Base-by-base conservation (phyloP, 2,888 invertebrate species). In the Creontiades dilutus region DNA sequence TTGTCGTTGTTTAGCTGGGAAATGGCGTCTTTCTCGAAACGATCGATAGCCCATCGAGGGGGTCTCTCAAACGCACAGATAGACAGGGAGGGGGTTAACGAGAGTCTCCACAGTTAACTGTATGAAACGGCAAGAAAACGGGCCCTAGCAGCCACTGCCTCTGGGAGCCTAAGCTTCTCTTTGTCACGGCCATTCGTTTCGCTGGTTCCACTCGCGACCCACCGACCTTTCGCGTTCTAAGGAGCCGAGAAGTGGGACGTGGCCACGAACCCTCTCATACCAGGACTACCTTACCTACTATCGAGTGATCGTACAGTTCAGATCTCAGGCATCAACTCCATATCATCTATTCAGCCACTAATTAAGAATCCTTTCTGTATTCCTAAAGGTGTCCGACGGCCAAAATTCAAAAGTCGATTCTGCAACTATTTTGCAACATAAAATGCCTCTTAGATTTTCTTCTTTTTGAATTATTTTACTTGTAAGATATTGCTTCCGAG, bases 181-280 rank as follows among this genome's bases (percentile, higher is more conserved):
- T 23, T 68, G 68, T 68, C 68, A 68, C 68, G 68, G 68, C 68
- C 68, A 68, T 23, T 52, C 52, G 52, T 52, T 68, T 68, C 27
- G 68, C 19, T 19, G 68, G 68, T 68, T 68, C 13, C 27, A 5
- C 5, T 23, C 68, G 23, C 68, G 68, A 68, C 68, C 23, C 23
- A 13, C 5, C 68, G 68, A 68, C 68, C 68, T 68, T 68, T 68
- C 12, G 23, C 68, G 68, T 68, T 68, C 68, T 27, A 68, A 68
- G 19, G 68, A 68, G 23, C 19, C 68, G 23, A 23, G 23, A 68
- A 68, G 19, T 68, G 68, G 68, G 68, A 68, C 68, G 13, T 68
- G 23, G 68, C 68, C 9, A 11, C 68, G n/a, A n/a, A n/a, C n/a
- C n/a, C 11, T 16, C 2, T 37, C 37, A 7, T 37, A 37, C 37